Conservation (phyloP, 2,888 invertebrate species). For the Drosophila heteroneura region DNA sequence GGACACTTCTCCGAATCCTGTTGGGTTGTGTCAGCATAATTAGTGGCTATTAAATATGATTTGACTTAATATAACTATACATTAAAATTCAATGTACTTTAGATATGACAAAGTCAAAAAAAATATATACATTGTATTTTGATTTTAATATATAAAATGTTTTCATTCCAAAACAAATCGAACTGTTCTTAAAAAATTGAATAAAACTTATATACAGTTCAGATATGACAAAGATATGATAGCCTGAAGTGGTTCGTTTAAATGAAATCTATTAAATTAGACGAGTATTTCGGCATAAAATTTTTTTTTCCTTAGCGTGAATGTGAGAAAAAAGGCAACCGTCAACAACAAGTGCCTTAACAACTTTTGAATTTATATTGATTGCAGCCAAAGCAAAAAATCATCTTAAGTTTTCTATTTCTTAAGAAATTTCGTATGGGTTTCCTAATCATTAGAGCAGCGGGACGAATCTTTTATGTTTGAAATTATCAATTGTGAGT, state of each 20-base stretch:
- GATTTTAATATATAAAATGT: neutral
- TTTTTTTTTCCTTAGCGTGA: neutral
- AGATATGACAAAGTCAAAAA: neutral
- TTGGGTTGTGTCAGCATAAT: neutral
- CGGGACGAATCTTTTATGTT: slow-evolving; percentile 23
- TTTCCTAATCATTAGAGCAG: neutral
- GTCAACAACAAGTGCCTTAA: neutral
- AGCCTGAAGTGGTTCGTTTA: neutral
- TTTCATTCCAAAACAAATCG: too few relatives aligned
- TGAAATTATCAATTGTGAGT: slow-evolving; percentile 54
- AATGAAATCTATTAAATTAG: neutral
- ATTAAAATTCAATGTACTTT: neutral
- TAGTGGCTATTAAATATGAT: neutral
- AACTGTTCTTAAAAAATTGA: neutral
- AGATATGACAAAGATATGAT: neutral
- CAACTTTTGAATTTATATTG: neutral
- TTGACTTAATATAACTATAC: neutral
- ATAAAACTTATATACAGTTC: neutral
- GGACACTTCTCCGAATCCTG: neutral
- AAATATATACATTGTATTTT: neutral
- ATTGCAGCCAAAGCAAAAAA: neutral
- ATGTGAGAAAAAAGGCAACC: neutral
- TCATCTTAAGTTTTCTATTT: neutral
- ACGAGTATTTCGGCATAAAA: neutral
- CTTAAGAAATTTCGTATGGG: neutral